Conservation (phyloP, 2,888 invertebrate species). For the Mythimna lalbum region DNA sequence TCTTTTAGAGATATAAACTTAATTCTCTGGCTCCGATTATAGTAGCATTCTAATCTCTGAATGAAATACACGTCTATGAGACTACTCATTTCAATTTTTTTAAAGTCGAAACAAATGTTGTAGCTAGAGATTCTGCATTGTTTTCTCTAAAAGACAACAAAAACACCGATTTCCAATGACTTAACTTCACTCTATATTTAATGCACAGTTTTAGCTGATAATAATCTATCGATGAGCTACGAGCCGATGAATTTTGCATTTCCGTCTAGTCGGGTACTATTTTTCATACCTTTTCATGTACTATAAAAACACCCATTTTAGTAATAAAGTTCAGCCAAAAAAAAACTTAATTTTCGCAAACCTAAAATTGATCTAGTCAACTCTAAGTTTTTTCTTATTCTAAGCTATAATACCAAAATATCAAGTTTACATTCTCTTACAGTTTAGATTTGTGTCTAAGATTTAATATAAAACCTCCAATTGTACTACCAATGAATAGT, state of each 20-base stretch:
- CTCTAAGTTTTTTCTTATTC: conserved; percentile 75
- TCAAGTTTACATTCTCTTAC: conserved; percentile 71
- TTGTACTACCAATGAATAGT: conserved; percentile 82
- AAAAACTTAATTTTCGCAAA: conserved; percentile 78
- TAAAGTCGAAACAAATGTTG: background rate
- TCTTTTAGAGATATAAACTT: conserved; percentile 24
- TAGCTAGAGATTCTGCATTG: background rate
- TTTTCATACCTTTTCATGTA: conserved; percentile 64
- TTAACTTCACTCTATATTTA: conserved; percentile 45
- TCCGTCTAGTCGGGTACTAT: conserved; percentile 74
- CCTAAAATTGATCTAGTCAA: conserved; percentile 90
- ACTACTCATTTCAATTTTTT: background rate
- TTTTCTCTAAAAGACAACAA: conserved; percentile 34
- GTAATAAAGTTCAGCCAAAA: conserved; percentile 82
- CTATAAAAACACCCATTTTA: conserved; percentile 67
- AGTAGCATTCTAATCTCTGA: background rate
- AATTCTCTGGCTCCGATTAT: background rate
- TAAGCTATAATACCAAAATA: conserved; percentile 86
- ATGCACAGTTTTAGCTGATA: conserved; percentile 56
- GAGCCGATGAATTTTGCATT: conserved; percentile 71
- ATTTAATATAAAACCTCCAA: conserved; percentile 70
- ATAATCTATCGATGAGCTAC: conserved; percentile 51
- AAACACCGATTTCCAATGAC: conserved; percentile 24
- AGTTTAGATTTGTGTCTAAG: conserved; percentile 59
- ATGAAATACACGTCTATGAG: background rate